These are phyloP conservation scores for Sander lucioperca DNA, from an alignment of 2,113 vertebrate species.

Conservation along the genomic window DNA sequence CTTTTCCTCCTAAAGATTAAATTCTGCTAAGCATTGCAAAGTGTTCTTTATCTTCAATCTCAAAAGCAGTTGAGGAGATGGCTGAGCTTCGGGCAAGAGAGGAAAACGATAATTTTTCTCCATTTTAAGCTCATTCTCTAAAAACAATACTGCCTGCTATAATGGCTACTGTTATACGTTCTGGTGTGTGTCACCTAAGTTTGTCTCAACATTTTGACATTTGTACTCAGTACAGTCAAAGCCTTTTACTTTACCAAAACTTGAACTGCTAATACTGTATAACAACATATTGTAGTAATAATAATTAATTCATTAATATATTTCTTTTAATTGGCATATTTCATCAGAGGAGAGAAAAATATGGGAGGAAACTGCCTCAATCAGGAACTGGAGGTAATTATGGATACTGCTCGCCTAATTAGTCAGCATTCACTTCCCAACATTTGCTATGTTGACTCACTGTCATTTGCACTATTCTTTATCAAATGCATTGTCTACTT, in stretches of 20 bases:
- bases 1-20: neutral
- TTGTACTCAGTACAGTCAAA: neutral
- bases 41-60: neutral
- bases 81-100: conserved; percentile 13
- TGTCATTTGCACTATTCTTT: neutral
- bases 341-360: conserved; percentile 60
- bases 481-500: neutral
- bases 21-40: conserved; percentile 14
- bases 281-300: neutral
- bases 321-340: neutral
- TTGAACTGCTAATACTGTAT: neutral
- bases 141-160: neutral
- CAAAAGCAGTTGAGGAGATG: neutral
- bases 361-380: conserved; percentile 19
- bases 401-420: neutral
- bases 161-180: neutral
- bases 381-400: conserved; percentile 79
- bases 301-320: too few species aligned
- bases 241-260: neutral
- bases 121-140: neutral
- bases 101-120: conserved; percentile 11
- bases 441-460: neutral
- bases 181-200: conserved; percentile 7
- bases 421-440: neutral
- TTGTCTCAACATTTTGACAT: neutral